Percentiles rank a stretch among this genome's conserved stretches.
These are phyloP conservation scores for Menidia beryllina DNA, from an alignment of 2,113 vertebrate species.

Conservation along the genomic window DNA sequence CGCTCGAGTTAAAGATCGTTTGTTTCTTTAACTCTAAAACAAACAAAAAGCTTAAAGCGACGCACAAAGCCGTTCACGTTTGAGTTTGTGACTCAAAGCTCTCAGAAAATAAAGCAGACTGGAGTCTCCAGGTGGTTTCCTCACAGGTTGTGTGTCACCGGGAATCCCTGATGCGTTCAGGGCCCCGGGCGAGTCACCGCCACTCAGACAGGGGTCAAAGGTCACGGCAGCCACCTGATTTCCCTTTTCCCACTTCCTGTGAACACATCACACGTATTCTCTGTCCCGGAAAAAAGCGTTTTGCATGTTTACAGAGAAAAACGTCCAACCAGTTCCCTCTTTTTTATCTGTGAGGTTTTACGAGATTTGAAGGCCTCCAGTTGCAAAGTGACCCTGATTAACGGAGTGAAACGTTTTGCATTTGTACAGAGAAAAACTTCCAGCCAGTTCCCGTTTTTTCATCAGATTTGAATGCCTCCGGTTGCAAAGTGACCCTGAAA, in stretches of 20 bases:
- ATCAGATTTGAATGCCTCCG: no score
- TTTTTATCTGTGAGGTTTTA: no score
- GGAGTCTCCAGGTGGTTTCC: not conserved
- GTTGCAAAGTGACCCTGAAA: no score
- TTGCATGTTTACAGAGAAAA: no score
- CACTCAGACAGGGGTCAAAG: slow-evolving; percentile 21
- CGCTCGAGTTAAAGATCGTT: not conserved
- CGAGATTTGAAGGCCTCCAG: not conserved
- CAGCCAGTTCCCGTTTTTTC: no score
- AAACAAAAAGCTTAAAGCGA: not conserved
- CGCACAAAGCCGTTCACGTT: not conserved
- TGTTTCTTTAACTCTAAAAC: not conserved
- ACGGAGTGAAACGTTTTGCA: no score
- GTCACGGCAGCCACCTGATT: slow-evolving; percentile 39
- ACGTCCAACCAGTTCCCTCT: no score
- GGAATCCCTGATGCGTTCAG: slow-evolving; percentile 64
- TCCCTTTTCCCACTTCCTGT: slow-evolving; percentile 1
- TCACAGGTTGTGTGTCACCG: not conserved
- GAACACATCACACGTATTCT: not conserved
- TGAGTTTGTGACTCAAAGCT: no score
- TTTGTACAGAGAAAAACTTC: no score
- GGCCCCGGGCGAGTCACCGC: no score
- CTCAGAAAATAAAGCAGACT: not conserved
- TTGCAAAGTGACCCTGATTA: no score
- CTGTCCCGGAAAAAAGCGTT: not conserved